Conservation (phyloP, 2,888 invertebrate genomes). For the Chaetogeoica ovagalla region DNA sequence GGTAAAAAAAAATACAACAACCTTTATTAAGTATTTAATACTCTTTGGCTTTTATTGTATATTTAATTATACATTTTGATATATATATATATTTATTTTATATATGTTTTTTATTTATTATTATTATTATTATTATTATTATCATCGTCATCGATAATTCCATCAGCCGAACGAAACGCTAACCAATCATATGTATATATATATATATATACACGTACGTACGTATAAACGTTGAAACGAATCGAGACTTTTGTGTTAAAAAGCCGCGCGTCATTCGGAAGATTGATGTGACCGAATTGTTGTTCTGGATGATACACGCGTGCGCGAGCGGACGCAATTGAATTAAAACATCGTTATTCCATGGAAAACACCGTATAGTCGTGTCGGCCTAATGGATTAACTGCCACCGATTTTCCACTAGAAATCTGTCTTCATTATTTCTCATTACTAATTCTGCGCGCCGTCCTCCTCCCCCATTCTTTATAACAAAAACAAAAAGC, state of each 20-base stretch:
- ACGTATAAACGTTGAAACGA: too few relatives aligned
- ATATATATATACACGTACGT: too few relatives aligned
- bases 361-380: conserved; percentile 13
- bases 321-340: neutral
- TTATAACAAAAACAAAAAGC: neutral
- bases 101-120: too few relatives aligned
- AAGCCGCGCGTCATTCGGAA: conserved; percentile 35
- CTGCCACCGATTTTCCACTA: conserved; percentile 39
- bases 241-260: conserved; percentile 12
- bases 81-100: too few relatives aligned
- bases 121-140: too few relatives aligned
- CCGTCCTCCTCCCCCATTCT: conserved; percentile 2
- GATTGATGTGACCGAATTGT: conserved; percentile 26
- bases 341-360: conserved; percentile 43
- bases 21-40: too few relatives aligned
- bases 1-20: too few relatives aligned
- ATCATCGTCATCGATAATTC: too few relatives aligned
- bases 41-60: too few relatives aligned
- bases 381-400: conserved; percentile 49
- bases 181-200: too few relatives aligned
- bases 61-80: too few relatives aligned
- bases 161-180: too few relatives aligned
- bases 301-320: neutral
- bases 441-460: conserved; percentile 40
- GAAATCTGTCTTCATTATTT: conserved; percentile 50